Evolutionary conservation across 2,797 vertebrate species (phyloP).

Genomic region (Meriones psammophilus): DNA sequence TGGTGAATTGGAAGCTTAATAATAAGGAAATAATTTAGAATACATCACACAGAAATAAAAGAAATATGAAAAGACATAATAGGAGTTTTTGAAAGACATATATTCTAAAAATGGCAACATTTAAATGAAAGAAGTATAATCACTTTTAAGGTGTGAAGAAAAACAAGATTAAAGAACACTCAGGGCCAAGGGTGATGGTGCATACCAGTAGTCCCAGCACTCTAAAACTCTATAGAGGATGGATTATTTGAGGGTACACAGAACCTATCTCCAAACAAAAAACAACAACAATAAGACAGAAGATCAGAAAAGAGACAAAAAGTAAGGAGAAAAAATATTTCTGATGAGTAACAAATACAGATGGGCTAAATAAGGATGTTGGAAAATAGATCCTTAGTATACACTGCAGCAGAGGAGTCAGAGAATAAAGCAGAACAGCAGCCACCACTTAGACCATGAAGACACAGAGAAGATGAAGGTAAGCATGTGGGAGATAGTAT

Average conservation of each 20-base stretch:
- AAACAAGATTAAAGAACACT: slow-evolving; percentile 33
- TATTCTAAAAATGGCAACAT: slow-evolving; percentile 36
- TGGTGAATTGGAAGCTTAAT: background rate
- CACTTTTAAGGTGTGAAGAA: slow-evolving; percentile 20
- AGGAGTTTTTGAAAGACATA: background rate
- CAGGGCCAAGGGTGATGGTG: background rate
- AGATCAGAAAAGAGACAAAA: background rate
- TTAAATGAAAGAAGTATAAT: slow-evolving; percentile 51
- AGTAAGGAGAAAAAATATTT: background rate
- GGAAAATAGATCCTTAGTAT: slow-evolving; percentile 31
- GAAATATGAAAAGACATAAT: background rate
- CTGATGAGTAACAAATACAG: background rate
- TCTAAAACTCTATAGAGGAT: background rate
- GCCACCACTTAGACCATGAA: background rate
- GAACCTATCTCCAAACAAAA: background rate
- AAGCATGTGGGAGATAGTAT: background rate
- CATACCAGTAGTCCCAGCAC: background rate
- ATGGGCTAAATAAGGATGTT: background rate
- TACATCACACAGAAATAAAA: slow-evolving; percentile 32
- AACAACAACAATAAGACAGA: background rate
- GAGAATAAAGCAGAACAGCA: background rate
- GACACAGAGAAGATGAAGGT: background rate
- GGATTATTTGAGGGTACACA: background rate
- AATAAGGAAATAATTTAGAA: background rate
- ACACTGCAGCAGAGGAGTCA: background rate